phyloP scores from a whole-genome alignment of 2,888 invertebrate genomes.

The Eremobia ochroleuca region DNA sequence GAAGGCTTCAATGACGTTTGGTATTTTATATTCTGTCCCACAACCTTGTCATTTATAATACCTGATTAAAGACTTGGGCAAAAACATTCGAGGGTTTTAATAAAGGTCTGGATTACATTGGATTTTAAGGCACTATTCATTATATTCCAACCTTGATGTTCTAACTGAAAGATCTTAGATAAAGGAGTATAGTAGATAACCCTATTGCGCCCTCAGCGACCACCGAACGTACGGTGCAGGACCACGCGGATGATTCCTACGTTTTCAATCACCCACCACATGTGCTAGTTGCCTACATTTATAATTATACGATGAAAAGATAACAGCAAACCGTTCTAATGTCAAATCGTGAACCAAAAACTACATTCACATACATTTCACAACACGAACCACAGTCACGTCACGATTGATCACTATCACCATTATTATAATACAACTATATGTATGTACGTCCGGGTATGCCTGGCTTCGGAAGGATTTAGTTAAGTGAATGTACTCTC shows the following conservation, averaged over 20 bases:
- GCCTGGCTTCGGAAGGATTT: constrained; percentile 71
- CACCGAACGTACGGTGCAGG: neutral
- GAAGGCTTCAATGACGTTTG: constrained; percentile 36
- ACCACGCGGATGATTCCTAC: neutral
- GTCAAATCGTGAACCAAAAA: constrained; percentile 58
- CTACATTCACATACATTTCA: constrained; percentile 64
- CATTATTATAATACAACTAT: constrained; percentile 51
- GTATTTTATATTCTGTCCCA: constrained; percentile 5
- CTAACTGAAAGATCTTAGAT: neutral
- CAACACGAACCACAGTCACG: constrained; percentile 45
- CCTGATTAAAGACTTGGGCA: neutral
- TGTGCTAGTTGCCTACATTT: neutral
- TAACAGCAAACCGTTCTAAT: constrained; percentile 49
- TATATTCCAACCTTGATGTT: neutral
- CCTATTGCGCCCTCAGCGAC: neutral
- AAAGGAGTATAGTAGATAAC: neutral
- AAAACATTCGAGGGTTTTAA: neutral
- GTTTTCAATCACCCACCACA: neutral
- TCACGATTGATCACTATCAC: constrained; percentile 57
- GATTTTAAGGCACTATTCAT: neutral
- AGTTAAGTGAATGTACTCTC: constrained; percentile 81
- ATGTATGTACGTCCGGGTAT: constrained; percentile 63
- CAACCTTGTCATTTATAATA: neutral
- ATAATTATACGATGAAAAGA: constrained; percentile 47
- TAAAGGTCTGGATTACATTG: neutral